A percentile compares a stretch with the other conserved stretches of the same genome.
These are phyloP conservation scores for Phengaris arion DNA, from an alignment of 2,888 invertebrate species.

Conservation along the genomic window DNA sequence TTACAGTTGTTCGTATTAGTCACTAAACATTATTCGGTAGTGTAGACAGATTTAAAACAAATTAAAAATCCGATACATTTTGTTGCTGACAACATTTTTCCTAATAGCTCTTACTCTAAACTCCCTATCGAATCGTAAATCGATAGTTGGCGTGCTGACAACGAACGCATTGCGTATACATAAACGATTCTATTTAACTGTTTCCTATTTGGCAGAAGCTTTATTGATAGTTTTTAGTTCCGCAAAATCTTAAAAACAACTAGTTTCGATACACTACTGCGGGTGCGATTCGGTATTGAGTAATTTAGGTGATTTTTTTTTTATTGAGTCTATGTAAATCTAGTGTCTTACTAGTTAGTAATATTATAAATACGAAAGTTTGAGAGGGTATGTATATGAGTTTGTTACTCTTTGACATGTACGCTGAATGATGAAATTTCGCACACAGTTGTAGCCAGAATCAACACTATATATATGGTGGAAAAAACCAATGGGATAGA, in stretches of 20 bases:
- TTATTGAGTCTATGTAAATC: no score
- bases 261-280: background rate
- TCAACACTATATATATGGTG: no score
- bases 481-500: no score
- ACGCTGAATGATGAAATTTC: no score
- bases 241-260: conserved; percentile 15
- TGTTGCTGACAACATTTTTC: background rate
- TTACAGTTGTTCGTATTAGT: background rate
- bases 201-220: conserved; percentile 25
- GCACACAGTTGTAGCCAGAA: no score
- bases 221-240: conserved; percentile 20
- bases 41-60: background rate
- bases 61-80: conserved; percentile 7
- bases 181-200: conserved; percentile 22
- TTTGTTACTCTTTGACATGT: no score
- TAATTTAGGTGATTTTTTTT: background rate
- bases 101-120: conserved; percentile 1
- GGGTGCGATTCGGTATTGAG: background rate
- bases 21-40: background rate
- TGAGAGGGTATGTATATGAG: no score
- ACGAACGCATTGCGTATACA: conserved; percentile 26
- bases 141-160: conserved; percentile 29
- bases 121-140: conserved; percentile 14
- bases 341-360: no score
- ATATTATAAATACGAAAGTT: no score